Base-by-base conservation (phyloP, 2,797 vertebrate genomes). In the Merluccius polli region DNA sequence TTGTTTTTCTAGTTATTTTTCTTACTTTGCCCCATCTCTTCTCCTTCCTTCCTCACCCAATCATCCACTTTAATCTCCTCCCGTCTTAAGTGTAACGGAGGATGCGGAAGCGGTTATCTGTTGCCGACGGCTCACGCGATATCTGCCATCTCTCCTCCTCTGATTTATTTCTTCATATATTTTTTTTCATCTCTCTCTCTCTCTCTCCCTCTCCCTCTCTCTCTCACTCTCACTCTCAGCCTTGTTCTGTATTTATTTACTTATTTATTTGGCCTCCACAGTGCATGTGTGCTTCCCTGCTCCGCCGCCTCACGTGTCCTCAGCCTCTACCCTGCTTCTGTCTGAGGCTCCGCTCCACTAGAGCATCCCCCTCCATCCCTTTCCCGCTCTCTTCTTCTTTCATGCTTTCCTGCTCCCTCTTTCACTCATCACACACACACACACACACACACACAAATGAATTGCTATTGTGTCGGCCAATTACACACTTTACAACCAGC, bases 291-390 rank as follows among this genome's bases (percentile, higher is more conserved):
- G 41, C 48, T 8, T 9, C 38, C 38, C 38, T 41, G 11, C 38
- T 16, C 11, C 71, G 6, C 18, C 35, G 35, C 9, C 76, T 83
- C 75, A 77, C 18, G 5, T 78, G 83, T 74, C 82, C 59, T 44
- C 73, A 71, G 79, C 65, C 71, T 71, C 84, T 72, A 36, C n/a
- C 63, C 79, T 79, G 38, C 32, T 69, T 36, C 75, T 73, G 16
- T 4, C 36, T 48, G 81, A 83, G 83, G 82, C 72, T 85, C 83
- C 80, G 52, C 86, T 90, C 85, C 83, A 84, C 74, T 83, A 82
- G 80, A 84, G 83, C 84, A 87, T 83, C 86, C 67, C 30, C 16
- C 24, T 31, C 78, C 79, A 72, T 74, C 76, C 75, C 73, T 73
- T 82, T 80, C 79, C 79, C 72, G 76, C 73, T 71, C 38, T 33